Evolutionary conservation across 2,888 invertebrate genomes (phyloP).

Genomic region (Crematogaster levior): DNA sequence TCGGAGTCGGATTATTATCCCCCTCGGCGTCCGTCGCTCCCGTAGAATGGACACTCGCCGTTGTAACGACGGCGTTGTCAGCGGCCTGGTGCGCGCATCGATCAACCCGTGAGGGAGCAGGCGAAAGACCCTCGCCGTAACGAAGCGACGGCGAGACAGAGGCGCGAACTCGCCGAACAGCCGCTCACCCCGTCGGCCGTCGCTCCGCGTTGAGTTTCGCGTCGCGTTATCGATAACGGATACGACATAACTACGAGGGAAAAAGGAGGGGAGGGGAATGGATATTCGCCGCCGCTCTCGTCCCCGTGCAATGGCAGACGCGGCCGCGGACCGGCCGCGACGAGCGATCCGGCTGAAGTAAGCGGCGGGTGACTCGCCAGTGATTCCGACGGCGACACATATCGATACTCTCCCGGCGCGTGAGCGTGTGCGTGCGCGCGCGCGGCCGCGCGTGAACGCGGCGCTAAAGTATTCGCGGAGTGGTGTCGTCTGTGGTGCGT

Average conservation of each 20-base stretch:
- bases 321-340: conserved; percentile 43
- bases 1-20: conserved; percentile 7
- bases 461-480: background rate
- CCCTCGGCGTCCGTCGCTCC: conserved; percentile 1
- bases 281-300: conserved; percentile 28
- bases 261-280: background rate
- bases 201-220: conserved; percentile 16
- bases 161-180: background rate
- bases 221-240: conserved; percentile 16
- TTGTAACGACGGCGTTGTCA: conserved; percentile 49
- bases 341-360: conserved; percentile 10
- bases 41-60: conserved; percentile 41
- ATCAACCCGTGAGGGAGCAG: conserved; percentile 37
- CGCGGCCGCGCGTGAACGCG: conserved; percentile 12
- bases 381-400: conserved; percentile 9
- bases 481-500: conserved; percentile 13
- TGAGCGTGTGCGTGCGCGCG: conserved; percentile 1
- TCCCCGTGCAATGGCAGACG: conserved; percentile 47
- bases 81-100: conserved; percentile 46
- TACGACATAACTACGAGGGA: background rate
- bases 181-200: background rate
- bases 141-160: background rate
- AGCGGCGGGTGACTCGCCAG: background rate
- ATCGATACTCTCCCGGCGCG: conserved; percentile 12
- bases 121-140: background rate